Percentiles rank a stretch among this genome's conserved stretches.
These are phyloP conservation scores for Balearica regulorum DNA, from an alignment of 2,797 vertebrate species.

Conservation along the genomic window DNA sequence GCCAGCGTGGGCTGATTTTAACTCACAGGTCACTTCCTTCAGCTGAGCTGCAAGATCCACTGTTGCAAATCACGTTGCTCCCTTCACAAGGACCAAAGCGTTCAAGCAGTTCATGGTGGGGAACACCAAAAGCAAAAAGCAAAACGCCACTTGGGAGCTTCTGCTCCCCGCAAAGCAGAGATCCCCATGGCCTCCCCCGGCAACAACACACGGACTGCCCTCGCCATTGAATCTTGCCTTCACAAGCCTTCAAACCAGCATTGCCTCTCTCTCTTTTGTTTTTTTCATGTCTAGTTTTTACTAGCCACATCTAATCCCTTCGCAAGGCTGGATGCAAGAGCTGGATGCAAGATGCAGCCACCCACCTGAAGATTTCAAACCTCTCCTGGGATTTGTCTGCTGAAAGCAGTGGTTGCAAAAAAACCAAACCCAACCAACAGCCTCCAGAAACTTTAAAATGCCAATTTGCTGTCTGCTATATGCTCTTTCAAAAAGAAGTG, in stretches of 20 bases:
- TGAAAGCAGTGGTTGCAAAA: background rate
- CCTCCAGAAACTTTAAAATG: background rate
- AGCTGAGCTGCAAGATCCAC: background rate
- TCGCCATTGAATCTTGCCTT: fast-evolving
- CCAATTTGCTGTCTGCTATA: background rate
- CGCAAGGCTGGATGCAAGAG: background rate
- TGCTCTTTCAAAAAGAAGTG: background rate
- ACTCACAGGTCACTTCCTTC: background rate
- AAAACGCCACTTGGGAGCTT: background rate
- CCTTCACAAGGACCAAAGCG: background rate
- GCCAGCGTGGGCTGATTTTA: background rate
- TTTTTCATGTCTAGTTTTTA: background rate
- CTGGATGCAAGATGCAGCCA: background rate
- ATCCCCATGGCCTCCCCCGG: fast-evolving
- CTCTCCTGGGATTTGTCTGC: background rate
- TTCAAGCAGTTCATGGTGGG: fast-evolving
- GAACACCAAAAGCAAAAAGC: background rate
- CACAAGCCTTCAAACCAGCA: background rate
- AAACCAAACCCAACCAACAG: background rate
- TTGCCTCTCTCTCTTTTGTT: background rate
- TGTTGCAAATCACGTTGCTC: background rate
- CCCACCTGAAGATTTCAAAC: background rate
- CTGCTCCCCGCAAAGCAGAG: background rate
- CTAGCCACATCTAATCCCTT: background rate
- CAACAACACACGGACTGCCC: fast-evolving